Base-by-base conservation (phyloP, 1,140 invertebrate species). In the Nebria ingens region DNA sequence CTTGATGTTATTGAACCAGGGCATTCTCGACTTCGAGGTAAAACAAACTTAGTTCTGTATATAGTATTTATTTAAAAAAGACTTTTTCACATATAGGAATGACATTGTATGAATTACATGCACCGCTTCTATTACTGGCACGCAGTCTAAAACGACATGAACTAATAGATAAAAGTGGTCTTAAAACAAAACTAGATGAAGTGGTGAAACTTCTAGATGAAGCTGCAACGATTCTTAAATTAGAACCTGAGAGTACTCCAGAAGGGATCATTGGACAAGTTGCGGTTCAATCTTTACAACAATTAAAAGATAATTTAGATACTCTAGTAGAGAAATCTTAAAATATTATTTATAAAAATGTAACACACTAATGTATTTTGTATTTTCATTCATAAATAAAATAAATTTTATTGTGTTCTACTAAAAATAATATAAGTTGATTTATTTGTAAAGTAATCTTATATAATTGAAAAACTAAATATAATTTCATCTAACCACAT, bases 71-170 rank as follows among this genome's bases (percentile, higher is more conserved):
- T n/a, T n/a, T n/a, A n/a, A n/a, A n/a, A n/a, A n/a, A n/a, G n/a
- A n/a, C n/a, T n/a, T n/a, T n/a, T n/a, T n/a, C n/a, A n/a, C n/a
- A n/a, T 67, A 1, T 62, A 84, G 82, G 84, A 12, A 79, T 86
- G 73, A 83, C 83, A 59, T 64, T 89, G 3, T 91, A 89, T 64
- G 87, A 91, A 64, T 66, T 89, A 21, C 86, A 90, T 62, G 84
- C 84, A 4, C 85, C 87, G 0, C 60, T 88, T 6, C 78, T 89
- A 62, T 77, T 86, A 55, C 65, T 86, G 51, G 83, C 85, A 1
- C 81, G 81, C 60, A 77, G 70, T 52, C 77, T 80, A 54, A 87
- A 80, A 63, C 74, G 75, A 40, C 69, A 77, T 0, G 79, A 76
- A 6, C 64, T 75, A 0, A 79, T 89, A 9, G 74, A 72, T 22